A percentile compares a stretch with the other conserved stretches of the same genome.
These are phyloP conservation scores for Etheostoma nigrum DNA, from an alignment of 2,797 vertebrate species.

Conservation along the genomic window DNA sequence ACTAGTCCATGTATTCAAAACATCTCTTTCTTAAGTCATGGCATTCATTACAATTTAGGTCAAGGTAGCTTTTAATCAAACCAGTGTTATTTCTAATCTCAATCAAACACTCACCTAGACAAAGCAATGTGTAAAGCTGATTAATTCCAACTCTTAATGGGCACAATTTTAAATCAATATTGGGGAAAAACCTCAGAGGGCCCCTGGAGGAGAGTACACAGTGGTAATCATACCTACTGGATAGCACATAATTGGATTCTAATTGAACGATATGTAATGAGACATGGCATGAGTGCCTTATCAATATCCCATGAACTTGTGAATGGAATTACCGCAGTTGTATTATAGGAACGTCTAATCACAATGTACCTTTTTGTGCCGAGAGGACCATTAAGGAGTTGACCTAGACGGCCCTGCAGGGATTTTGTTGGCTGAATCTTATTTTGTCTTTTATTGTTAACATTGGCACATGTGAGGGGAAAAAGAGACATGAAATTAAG, in stretches of 20 bases:
- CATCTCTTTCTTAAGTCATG: slow-evolving; percentile 18
- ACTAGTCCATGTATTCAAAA: slow-evolving; percentile 14
- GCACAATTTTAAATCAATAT: slow-evolving; percentile 79
- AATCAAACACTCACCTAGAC: slow-evolving; percentile 58
- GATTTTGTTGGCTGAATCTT: slow-evolving; percentile 61
- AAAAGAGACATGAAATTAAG: slow-evolving; percentile 34
- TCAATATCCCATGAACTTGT: slow-evolving; percentile 84
- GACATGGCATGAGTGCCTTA: slow-evolving; percentile 81
- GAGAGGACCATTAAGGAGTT: slow-evolving; percentile 74
- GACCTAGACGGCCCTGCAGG: slow-evolving; percentile 75
- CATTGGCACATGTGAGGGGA: slow-evolving; percentile 36
- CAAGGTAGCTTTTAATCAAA: slow-evolving; percentile 28
- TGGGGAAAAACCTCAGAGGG: slow-evolving; percentile 63
- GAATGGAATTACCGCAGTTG: slow-evolving; percentile 78
- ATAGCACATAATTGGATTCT: slow-evolving; percentile 85
- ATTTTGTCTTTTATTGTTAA: slow-evolving; percentile 60
- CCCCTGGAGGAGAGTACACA: slow-evolving; percentile 79
- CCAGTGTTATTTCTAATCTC: slow-evolving; percentile 49
- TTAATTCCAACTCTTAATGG: slow-evolving; percentile 74
- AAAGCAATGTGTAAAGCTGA: slow-evolving; percentile 66
- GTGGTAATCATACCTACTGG: slow-evolving; percentile 79
- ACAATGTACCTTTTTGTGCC: slow-evolving; percentile 81
- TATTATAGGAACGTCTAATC: slow-evolving; percentile 82
- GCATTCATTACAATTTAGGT: slow-evolving; percentile 36
- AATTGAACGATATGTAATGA: slow-evolving; percentile 86